These are phyloP conservation scores for Meiosimyza platycephala DNA, from an alignment of 2,888 invertebrate species.

Conservation along the genomic window DNA sequence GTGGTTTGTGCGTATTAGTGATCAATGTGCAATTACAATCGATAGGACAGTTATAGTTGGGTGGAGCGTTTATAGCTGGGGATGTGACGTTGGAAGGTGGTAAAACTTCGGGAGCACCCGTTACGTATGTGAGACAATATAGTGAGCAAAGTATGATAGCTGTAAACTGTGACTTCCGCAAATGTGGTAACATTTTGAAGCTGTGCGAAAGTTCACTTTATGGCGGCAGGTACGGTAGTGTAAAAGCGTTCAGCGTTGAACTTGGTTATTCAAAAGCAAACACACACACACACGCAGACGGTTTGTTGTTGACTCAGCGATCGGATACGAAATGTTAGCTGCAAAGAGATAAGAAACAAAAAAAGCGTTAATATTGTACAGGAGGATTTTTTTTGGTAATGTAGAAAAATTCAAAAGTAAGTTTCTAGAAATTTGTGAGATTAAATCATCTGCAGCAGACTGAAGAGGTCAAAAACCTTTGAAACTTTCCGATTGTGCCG, in stretches of 20 bases:
- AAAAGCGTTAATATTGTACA: not conserved
- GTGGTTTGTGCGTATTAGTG: conserved; percentile 51
- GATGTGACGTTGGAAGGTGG: conserved; percentile 39
- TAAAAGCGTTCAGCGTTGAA: not conserved
- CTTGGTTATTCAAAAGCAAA: not conserved
- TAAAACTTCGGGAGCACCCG: conserved; percentile 14
- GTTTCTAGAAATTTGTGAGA: no score
- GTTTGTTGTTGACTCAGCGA: no score
- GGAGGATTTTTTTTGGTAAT: not conserved
- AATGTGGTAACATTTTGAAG: not conserved
- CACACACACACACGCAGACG: no score
- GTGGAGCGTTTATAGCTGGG: conserved; percentile 4
- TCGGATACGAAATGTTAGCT: conserved; percentile 16
- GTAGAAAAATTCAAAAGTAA: no score
- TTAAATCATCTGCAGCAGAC: no score
- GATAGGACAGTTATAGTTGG: conserved; percentile 56
- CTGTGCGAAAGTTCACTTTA: not conserved
- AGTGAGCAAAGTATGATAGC: conserved; percentile 45
- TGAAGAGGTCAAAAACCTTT: no score
- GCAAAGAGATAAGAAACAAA: conserved; percentile 12
- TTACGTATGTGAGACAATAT: conserved; percentile 8
- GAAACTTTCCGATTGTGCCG: no score
- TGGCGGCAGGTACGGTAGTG: not conserved
- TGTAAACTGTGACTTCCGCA: conserved; percentile 20
- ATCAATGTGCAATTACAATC: conserved; percentile 59